A percentile compares a stretch with the other conserved stretches of the same genome.
Evolutionary conservation across 37 sponge, comb jelly and placozoan species (phyloP).

Genomic region (Ephydatia muelleri): DNA sequence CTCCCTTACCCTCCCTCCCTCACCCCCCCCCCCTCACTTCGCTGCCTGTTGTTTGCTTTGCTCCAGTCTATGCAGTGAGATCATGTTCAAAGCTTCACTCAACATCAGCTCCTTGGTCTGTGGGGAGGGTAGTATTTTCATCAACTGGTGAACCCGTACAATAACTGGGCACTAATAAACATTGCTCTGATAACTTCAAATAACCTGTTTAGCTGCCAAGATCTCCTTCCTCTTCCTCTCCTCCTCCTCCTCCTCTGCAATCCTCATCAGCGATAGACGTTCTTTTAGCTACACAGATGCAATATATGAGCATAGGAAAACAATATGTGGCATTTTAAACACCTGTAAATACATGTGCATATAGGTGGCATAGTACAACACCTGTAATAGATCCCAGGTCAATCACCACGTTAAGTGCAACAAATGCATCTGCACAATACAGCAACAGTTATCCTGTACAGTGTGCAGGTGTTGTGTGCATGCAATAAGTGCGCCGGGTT

Average conservation of each 20-base stretch:
- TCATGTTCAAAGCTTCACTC: conserved; percentile 41
- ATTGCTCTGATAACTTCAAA: not conserved
- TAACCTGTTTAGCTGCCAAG: conserved; percentile 72
- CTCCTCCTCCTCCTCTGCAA: conserved; percentile 77
- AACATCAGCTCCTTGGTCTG: conserved; percentile 73
- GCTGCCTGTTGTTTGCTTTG: conserved; percentile 31
- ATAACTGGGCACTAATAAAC: not conserved
- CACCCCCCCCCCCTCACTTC: conserved; percentile 24
- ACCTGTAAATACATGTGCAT: too few species aligned
- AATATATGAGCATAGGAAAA: not conserved
- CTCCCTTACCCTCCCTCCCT: too few species aligned
- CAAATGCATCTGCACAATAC: too few species aligned
- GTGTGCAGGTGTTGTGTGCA: too few species aligned
- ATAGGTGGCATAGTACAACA: too few species aligned
- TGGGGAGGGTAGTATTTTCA: not conserved
- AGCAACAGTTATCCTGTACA: too few species aligned
- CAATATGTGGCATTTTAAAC: too few species aligned
- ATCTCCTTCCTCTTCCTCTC: conserved; percentile 88
- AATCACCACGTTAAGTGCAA: too few species aligned
- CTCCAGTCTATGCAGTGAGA: conserved; percentile 51
- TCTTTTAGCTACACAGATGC: conserved; percentile 68
- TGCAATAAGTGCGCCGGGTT: too few species aligned
- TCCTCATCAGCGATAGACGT: conserved; percentile 74
- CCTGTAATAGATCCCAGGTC: too few species aligned
- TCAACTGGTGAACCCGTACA: not conserved